Evolutionary conservation across 2,888 invertebrate genomes (phyloP).

Genomic region (Pseudanteris insignis): DNA sequence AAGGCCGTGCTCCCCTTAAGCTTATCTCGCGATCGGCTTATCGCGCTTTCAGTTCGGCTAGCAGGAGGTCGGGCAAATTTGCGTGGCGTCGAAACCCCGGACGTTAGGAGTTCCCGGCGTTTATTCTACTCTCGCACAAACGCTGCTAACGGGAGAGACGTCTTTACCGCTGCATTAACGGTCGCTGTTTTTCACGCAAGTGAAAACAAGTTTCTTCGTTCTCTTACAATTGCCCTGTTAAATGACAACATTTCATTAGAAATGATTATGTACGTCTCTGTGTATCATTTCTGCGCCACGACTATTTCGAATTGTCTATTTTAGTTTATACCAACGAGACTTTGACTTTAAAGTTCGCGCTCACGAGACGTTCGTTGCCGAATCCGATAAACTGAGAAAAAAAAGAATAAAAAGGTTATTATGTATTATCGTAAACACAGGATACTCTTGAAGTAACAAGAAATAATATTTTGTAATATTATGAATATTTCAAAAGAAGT

Average conservation of each 20-base stretch:
- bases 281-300: too few species aligned
- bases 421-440: too few species aligned
- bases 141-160: constrained; percentile 65
- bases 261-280: constrained; percentile 57
- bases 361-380: too few species aligned
- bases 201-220: constrained; percentile 63
- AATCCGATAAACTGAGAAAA: too few species aligned
- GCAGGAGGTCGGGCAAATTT: constrained; percentile 31
- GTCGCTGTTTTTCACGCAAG: constrained; percentile 65
- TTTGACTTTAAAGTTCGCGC: too few species aligned
- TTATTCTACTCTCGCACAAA: constrained; percentile 54
- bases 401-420: too few species aligned
- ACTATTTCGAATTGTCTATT: too few species aligned
- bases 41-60: constrained; percentile 11
- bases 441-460: too few species aligned
- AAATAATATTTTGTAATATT: too few species aligned
- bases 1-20: constrained; percentile 5
- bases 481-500: too few species aligned
- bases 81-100: constrained; percentile 38
- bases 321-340: too few species aligned
- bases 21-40: constrained; percentile 3
- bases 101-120: constrained; percentile 54
- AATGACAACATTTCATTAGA: constrained; percentile 64
- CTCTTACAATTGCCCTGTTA: constrained; percentile 61
- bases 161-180: constrained; percentile 68